Evolutionary conservation across 2,888 invertebrate genomes (phyloP).

Genomic region (Epinotia nisella): DNA sequence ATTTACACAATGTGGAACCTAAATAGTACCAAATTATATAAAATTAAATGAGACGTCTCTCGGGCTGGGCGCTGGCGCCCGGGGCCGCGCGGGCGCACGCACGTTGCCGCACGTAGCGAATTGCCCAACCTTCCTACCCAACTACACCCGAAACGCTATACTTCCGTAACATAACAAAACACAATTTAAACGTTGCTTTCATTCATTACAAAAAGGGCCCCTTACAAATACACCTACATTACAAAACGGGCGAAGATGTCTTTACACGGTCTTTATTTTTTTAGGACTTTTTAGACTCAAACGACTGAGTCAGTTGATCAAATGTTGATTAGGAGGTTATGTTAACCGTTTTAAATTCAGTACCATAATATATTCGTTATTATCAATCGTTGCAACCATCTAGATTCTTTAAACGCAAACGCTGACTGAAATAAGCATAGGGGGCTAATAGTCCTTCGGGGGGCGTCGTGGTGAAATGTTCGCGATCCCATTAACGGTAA

Average conservation of each 20-base stretch:
- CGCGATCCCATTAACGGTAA: too few species aligned
- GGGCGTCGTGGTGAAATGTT: too few species aligned
- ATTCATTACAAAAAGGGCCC: constrained; percentile 32
- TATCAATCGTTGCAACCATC: not conserved
- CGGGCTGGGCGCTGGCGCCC: not conserved
- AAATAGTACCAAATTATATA: constrained; percentile 33
- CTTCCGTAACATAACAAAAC: constrained; percentile 24
- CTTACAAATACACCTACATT: constrained; percentile 22
- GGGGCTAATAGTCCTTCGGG: too few species aligned
- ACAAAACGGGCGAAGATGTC: not conserved
- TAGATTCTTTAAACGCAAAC: too few species aligned
- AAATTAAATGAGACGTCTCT: constrained; percentile 29
- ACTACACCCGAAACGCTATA: constrained; percentile 26
- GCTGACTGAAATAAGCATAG: too few species aligned
- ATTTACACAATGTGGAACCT: not conserved
- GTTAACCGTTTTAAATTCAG: not conserved
- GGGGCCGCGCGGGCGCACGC: constrained; percentile 26
- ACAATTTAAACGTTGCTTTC: constrained; percentile 30
- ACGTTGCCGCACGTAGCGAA: constrained; percentile 32
- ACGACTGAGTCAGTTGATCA: not conserved
- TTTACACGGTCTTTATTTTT: constrained; percentile 19
- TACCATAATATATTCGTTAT: not conserved
- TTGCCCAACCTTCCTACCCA: constrained; percentile 40
- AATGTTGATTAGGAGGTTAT: constrained; percentile 4
- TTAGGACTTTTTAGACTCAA: constrained; percentile 16